Percentiles rank a stretch among this genome's conserved stretches.
Conservation (phyloP, 2,797 vertebrate genomes). For the Arrhamphus sclerolepis region DNA sequence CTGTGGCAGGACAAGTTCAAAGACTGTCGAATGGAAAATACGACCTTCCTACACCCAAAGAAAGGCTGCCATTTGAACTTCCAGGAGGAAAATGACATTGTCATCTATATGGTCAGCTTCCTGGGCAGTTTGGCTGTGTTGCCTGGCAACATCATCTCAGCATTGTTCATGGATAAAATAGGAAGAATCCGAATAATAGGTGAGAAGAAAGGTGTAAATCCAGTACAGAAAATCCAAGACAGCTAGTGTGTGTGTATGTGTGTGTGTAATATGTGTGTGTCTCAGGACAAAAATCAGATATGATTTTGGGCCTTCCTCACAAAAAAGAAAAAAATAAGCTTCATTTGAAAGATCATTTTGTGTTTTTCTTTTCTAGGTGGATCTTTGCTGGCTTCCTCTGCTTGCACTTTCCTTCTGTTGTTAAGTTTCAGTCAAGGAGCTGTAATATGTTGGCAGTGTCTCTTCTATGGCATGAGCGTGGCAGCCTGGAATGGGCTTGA, state of each 20-base stretch:
- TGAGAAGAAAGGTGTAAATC: slow-evolving; percentile 68
- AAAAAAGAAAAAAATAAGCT: too few species aligned
- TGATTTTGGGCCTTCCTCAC: too few species aligned
- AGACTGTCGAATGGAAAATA: slow-evolving; percentile 89
- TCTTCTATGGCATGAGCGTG: slow-evolving; percentile 91
- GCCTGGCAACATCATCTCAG: slow-evolving; percentile 96
- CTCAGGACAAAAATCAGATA: too few species aligned
- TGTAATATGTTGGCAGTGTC: slow-evolving; percentile 95
- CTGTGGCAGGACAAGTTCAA: slow-evolving; percentile 92
- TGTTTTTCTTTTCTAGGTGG: slow-evolving; percentile 75
- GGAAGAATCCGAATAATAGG: slow-evolving; percentile 95
- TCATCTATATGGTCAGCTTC: slow-evolving; percentile 97
- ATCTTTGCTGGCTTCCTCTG: slow-evolving; percentile 92
- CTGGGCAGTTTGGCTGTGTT: slow-evolving; percentile 93
- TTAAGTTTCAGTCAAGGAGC: slow-evolving; percentile 93
- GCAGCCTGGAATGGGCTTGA: slow-evolving; percentile 96
- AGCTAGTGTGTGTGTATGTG: too few species aligned
- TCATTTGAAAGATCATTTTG: too few species aligned
- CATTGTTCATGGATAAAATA: slow-evolving; percentile 95
- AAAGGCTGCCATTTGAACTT: slow-evolving; percentile 95
- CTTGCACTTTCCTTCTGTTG: slow-evolving; percentile 94
- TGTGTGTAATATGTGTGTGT: too few species aligned
- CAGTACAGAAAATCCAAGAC: neutral
- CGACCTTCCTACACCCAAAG: slow-evolving; percentile 87
- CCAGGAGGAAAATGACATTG: slow-evolving; percentile 93